Percentiles rank a stretch among this genome's conserved stretches.
Conservation (phyloP, 1,140 invertebrate genomes). For the Oryzaephilus surinamensis region DNA sequence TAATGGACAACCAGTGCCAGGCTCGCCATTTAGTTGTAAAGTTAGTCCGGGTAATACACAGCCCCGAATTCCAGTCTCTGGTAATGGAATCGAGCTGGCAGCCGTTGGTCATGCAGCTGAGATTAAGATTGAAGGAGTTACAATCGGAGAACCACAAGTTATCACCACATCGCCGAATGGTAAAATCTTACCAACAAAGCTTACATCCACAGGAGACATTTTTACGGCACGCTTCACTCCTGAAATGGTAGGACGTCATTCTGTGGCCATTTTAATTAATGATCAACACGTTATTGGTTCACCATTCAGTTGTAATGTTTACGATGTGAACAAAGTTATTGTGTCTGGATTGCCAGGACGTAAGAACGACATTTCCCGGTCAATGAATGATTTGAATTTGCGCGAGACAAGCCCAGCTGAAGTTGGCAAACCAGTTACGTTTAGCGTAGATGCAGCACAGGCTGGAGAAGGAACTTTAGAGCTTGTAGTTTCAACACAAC, state of each 20-base stretch:
- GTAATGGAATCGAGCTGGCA: slow-evolving; percentile 47
- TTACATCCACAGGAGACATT: slow-evolving; percentile 49
- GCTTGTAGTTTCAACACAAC: slow-evolving; percentile 83
- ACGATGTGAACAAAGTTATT: slow-evolving; percentile 76
- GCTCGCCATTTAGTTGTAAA: slow-evolving; percentile 80
- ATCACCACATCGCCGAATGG: slow-evolving; percentile 70
- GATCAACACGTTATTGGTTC: slow-evolving; percentile 77
- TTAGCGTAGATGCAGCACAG: slow-evolving; percentile 89
- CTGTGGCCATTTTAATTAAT: slow-evolving; percentile 68
- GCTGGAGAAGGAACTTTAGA: slow-evolving; percentile 94
- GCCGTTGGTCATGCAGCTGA: slow-evolving; percentile 44
- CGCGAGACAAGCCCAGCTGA: slow-evolving; percentile 48
- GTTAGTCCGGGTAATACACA: slow-evolving; percentile 44
- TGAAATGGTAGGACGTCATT: slow-evolving; percentile 76
- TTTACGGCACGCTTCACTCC: slow-evolving; percentile 70
- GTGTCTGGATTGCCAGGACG: slow-evolving; percentile 58
- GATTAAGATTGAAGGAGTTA: slow-evolving; percentile 44
- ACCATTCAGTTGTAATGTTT: slow-evolving; percentile 88
- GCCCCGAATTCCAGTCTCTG: slow-evolving; percentile 42
- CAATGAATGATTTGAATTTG: slow-evolving; percentile 41
- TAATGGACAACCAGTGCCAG: slow-evolving; percentile 90
- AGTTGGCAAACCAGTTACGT: slow-evolving; percentile 75
- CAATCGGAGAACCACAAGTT: slow-evolving; percentile 50
- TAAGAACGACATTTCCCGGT: slow-evolving; percentile 31
- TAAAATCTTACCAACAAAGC: slow-evolving; percentile 56